A percentile compares a stretch with the other conserved stretches of the same genome.
Conservation (phyloP, 2,797 vertebrate species). For the Hypotaenidia philippensis region DNA sequence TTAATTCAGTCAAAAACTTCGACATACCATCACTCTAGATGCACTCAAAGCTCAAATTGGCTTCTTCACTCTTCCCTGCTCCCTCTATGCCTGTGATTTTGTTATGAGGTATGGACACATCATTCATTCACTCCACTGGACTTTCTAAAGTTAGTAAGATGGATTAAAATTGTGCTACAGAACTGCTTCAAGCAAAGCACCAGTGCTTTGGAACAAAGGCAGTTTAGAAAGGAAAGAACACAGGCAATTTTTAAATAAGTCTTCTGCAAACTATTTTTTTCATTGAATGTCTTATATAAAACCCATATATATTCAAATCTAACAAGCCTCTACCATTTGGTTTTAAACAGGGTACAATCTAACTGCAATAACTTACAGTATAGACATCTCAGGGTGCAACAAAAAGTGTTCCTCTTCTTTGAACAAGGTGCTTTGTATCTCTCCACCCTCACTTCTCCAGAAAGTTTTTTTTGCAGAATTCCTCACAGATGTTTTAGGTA, state of each 20-base stretch:
- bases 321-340: neutral
- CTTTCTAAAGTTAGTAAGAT: neutral
- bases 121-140: neutral
- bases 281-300: neutral
- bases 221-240: neutral
- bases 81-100: neutral
- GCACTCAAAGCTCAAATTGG: neutral
- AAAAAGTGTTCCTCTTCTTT: neutral
- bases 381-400: fast-evolving
- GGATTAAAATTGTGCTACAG: neutral
- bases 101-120: neutral
- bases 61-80: neutral
- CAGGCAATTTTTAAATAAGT: neutral
- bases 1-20: neutral
- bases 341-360: neutral
- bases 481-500: neutral
- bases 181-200: neutral
- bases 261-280: neutral
- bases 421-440: neutral
- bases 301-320: fast-evolving
- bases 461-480: neutral
- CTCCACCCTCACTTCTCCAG: neutral
- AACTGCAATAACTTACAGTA: neutral
- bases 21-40: neutral
- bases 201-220: neutral